Base-by-base conservation (phyloP, 1,140 invertebrate genomes). In the Onthophagus taurus region DNA sequence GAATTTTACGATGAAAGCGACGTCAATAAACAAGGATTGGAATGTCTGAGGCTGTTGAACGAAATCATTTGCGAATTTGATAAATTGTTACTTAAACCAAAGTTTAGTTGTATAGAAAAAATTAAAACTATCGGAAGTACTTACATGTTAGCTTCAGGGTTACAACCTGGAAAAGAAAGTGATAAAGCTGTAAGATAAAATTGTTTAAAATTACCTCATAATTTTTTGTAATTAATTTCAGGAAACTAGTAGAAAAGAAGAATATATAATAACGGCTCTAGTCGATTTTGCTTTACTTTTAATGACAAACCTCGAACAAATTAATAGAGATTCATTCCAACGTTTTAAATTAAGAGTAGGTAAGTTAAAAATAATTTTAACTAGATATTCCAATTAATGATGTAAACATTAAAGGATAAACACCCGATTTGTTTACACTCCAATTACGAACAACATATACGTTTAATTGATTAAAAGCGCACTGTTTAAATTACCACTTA, bases 31-130 rank as follows among this genome's bases (percentile, higher is more conserved):
- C 91, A 96, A 67, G 95, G 95, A 0, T 65, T 97, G 6, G 95
- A 97, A 63, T 98, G 93, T 64, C 65, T 99, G 31, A 67, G 94
- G 43, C 71, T 99, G 11, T 70, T 99, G 0, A 99, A 99, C 63
- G 95, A 99, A 70, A 97, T 99, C 47, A 96, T 98, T 44, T 96
- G 91, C 54, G 95, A 97, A 64, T 98, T 97, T 69, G 95, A 99
- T 65, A 92, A 96, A 79, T 64, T 96, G 9, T 63, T 96, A n/a
- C 64, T 90, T 6, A 94, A 95, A 59, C 89, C 89, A 0, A 94
- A 94, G 58, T 98, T 91, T 67, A 92, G 85, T 51, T 82, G 85
- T 48, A 91, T 98, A 48, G 95, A 99, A 67, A 98, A 98, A 66
- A 99, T 99, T 34, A 99, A 98, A 66, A 98, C 95, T 0, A 97